Conservation (phyloP, 37 sponge, comb jelly and placozoan species). For the Halisarca cf. caerulea region DNA sequence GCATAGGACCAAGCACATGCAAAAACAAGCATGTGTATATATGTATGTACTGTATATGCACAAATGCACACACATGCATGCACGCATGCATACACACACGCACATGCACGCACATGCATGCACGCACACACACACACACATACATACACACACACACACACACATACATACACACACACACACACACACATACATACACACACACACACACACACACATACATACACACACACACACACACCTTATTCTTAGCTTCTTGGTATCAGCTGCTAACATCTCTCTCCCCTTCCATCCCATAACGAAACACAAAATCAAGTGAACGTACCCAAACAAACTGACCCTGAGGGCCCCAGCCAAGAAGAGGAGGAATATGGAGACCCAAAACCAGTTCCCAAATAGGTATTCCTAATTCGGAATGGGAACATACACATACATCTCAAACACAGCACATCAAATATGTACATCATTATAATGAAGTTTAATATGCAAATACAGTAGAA, state of each 20-base stretch:
- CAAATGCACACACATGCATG: no score
- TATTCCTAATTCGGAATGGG: slow-evolving; percentile 40
- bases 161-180: slow-evolving; percentile 10
- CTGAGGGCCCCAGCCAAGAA: slow-evolving; percentile 66
- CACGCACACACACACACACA: neutral
- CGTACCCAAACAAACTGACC: slow-evolving; percentile 68
- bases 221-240: neutral
- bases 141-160: slow-evolving; percentile 16
- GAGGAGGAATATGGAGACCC: slow-evolving; percentile 70
- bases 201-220: neutral
- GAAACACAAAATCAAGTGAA: slow-evolving; percentile 64
- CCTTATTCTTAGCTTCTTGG: neutral
- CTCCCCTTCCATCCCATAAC: slow-evolving; percentile 66
- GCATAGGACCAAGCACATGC: no score
- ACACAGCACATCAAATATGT: no score
- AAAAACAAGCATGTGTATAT: no score
- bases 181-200: neutral
- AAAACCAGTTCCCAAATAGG: slow-evolving; percentile 68
- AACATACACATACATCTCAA: neutral
- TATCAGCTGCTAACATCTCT: slow-evolving; percentile 37
- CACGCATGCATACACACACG: neutral
- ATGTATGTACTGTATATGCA: no score
- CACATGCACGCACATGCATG: neutral
- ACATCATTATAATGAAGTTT: no score
- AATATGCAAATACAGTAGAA: no score